phyloP scores from a whole-genome alignment of 23 tunicate species.

The Halocynthia roretzi region DNA sequence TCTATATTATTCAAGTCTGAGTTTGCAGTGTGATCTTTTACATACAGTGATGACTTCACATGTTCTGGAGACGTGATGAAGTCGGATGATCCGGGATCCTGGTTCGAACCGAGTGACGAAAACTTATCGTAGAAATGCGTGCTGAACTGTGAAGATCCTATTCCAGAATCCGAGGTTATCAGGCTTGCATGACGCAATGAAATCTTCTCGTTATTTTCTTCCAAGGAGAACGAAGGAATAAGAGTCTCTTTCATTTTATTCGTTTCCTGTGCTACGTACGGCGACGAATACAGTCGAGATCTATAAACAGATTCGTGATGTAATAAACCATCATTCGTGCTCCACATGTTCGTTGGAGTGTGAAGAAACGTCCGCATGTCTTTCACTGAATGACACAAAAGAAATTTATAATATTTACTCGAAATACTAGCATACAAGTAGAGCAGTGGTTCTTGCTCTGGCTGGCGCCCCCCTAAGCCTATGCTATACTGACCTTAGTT shows the following conservation, averaged over 20 bases:
- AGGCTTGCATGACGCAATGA: too few relatives aligned
- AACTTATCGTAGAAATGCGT: slow-evolving; percentile 9
- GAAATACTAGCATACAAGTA: too few relatives aligned
- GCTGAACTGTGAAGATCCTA: not conserved
- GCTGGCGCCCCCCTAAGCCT: too few relatives aligned
- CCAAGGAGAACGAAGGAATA: not conserved
- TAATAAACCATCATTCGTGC: too few relatives aligned
- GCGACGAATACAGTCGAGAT: not conserved
- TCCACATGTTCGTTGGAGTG: too few relatives aligned
- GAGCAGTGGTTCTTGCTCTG: too few relatives aligned
- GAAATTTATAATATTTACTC: too few relatives aligned
- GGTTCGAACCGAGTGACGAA: not conserved
- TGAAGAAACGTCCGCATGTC: too few relatives aligned
- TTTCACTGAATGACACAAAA: too few relatives aligned
- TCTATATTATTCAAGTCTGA: too few relatives aligned
- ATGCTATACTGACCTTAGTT: too few relatives aligned
- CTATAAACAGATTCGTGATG: not conserved
- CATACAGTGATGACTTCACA: not conserved
- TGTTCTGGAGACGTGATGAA: not conserved
- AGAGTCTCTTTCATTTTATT: slow-evolving; percentile 1
- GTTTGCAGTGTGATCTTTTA: not conserved
- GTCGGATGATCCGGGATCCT: slow-evolving; percentile 5
- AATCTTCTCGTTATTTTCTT: not conserved
- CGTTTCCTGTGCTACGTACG: not conserved
- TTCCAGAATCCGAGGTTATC: not conserved